Conservation (phyloP, 2,113 vertebrate species). For the Philantomba maxwellii region DNA sequence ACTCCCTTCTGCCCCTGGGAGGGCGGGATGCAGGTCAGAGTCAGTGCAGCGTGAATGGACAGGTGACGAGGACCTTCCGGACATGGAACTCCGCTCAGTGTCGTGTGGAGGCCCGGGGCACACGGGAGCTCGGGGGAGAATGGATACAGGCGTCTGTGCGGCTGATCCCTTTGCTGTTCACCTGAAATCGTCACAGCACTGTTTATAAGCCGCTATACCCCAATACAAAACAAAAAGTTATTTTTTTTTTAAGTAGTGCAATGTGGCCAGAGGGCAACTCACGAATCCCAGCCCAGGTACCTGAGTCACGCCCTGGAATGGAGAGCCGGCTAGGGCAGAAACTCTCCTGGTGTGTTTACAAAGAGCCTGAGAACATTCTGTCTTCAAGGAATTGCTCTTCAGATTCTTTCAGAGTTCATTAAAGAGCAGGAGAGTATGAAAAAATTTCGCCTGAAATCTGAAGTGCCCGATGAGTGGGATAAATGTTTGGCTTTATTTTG, state of each 20-base stretch:
- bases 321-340: neutral
- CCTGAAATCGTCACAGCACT: neutral
- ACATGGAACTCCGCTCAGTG: neutral
- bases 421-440: conserved; percentile 48
- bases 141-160: neutral
- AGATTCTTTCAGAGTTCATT: conserved; percentile 41
- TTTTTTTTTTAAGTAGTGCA: rapidly evolving
- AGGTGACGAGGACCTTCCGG: neutral
- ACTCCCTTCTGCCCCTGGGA: neutral
- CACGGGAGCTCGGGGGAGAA: neutral
- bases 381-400: conserved; percentile 59
- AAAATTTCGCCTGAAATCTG: conserved; percentile 55
- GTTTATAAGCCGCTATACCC: neutral
- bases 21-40: neutral
- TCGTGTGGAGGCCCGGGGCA: neutral
- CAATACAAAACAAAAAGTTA: neutral
- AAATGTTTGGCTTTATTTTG: conserved; percentile 57
- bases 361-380: conserved; percentile 47
- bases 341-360: neutral
- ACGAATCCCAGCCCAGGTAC: neutral
- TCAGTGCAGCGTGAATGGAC: rapidly evolving
- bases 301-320: neutral
- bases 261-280: neutral
- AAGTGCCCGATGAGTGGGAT: conserved; percentile 20
- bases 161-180: neutral